phyloP scores from a whole-genome alignment of 2,797 vertebrate species.

The Bradypus variegatus region DNA sequence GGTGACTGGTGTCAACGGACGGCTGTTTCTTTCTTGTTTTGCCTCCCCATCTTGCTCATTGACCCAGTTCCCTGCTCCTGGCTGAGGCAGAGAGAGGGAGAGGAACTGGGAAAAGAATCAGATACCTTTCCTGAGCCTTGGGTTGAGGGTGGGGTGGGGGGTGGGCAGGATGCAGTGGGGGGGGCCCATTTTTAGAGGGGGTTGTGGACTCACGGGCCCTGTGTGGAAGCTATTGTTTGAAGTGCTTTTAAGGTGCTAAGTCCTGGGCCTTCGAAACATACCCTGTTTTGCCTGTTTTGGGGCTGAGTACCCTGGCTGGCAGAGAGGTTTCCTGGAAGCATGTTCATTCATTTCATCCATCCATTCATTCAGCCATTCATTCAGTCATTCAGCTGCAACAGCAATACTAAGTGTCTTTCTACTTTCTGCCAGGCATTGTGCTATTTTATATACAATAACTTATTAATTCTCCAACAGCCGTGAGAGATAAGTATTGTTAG shows the following conservation, averaged over 20 bases:
- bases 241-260: background rate
- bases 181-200: background rate
- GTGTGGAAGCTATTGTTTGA: background rate
- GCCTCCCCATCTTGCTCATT: rapidly evolving
- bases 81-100: background rate
- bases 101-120: background rate
- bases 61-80: background rate
- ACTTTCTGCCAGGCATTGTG: background rate
- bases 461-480: background rate
- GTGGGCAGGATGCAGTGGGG: background rate
- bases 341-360: background rate
- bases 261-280: background rate
- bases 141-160: too few species aligned
- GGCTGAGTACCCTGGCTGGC: background rate
- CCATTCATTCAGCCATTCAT: too few species aligned
- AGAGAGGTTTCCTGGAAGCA: background rate
- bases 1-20: background rate
- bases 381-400: background rate
- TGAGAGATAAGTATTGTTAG: background rate
- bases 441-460: background rate
- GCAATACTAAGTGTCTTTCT: background rate
- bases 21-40: background rate
- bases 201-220: too few species aligned
- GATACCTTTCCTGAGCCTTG: background rate
- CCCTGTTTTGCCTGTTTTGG: background rate